Conservation (phyloP, 2,888 invertebrate genomes). For the Ditula angustiorana region DNA sequence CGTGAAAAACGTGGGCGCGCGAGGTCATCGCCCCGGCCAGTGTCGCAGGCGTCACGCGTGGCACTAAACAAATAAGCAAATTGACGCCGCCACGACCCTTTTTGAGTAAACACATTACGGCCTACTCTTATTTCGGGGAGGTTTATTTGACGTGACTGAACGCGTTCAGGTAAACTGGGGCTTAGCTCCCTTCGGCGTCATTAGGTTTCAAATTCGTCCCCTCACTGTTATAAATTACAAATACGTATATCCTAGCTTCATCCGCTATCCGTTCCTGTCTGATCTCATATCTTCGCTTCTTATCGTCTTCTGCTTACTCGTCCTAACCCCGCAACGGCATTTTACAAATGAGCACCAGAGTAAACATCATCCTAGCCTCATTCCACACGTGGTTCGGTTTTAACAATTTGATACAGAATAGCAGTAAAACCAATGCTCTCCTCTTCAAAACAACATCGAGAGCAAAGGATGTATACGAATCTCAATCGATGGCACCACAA, state of each 20-base stretch:
- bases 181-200: slow-evolving; percentile 1
- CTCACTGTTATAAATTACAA: background rate
- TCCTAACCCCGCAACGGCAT: too few species aligned
- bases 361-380: too few species aligned
- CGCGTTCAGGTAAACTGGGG: slow-evolving; percentile 24
- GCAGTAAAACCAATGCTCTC: too few species aligned
- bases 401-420: too few species aligned
- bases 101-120: slow-evolving; percentile 54
- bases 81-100: slow-evolving; percentile 44
- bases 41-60: slow-evolving; percentile 32
- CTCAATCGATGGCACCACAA: too few species aligned
- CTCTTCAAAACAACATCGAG: too few species aligned
- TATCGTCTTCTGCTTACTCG: too few species aligned
- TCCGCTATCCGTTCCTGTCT: too few species aligned
- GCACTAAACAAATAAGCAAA: slow-evolving; percentile 40
- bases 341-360: too few species aligned
- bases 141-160: slow-evolving; percentile 30
- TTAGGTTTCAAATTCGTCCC: background rate
- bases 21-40: slow-evolving; percentile 32
- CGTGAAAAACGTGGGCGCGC: slow-evolving; percentile 9
- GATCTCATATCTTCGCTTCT: too few species aligned
- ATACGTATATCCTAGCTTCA: background rate
- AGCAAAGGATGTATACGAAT: too few species aligned
- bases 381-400: too few species aligned
- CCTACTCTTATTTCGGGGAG: slow-evolving; percentile 38